phyloP scores from a whole-genome alignment of 1,140 invertebrate genomes.

The Frieseomelitta varia region DNA sequence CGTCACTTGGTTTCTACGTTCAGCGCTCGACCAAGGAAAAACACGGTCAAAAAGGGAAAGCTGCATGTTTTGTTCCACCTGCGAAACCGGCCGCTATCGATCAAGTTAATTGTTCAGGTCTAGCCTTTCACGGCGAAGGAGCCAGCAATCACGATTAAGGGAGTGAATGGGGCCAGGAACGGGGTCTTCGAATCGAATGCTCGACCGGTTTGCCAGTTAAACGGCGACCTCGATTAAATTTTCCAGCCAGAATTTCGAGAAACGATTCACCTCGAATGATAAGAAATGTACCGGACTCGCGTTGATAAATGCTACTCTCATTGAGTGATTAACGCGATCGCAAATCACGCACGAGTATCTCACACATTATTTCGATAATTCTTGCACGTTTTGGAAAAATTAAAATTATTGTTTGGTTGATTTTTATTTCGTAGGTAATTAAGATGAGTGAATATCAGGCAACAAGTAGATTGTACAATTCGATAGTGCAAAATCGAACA shows the following conservation, averaged over 20 bases:
- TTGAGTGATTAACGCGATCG: neutral
- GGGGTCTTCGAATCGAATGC: neutral
- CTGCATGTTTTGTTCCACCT: conserved; percentile 11
- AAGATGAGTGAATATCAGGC: too few relatives aligned
- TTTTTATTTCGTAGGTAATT: too few relatives aligned
- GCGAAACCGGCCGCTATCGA: conserved; percentile 5
- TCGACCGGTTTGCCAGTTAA: neutral
- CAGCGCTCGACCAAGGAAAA: neutral
- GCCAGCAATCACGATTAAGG: conserved; percentile 22
- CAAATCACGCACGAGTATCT: neutral
- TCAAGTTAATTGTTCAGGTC: conserved; percentile 34
- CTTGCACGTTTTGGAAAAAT: too few relatives aligned
- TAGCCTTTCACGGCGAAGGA: neutral
- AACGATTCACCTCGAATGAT: conserved; percentile 1
- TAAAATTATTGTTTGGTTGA: too few relatives aligned
- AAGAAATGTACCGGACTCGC: too few relatives aligned
- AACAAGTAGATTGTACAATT: too few relatives aligned
- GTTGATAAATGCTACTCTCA: too few relatives aligned
- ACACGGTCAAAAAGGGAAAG: neutral
- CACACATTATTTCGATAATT: neutral
- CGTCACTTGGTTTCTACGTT: neutral
- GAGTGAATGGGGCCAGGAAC: neutral
- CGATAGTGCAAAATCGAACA: too few relatives aligned
- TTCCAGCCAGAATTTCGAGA: neutral
- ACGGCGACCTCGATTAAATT: conserved; percentile 30